Base-by-base conservation (phyloP, 2,113 vertebrate genomes). In the Bos indicus region DNA sequence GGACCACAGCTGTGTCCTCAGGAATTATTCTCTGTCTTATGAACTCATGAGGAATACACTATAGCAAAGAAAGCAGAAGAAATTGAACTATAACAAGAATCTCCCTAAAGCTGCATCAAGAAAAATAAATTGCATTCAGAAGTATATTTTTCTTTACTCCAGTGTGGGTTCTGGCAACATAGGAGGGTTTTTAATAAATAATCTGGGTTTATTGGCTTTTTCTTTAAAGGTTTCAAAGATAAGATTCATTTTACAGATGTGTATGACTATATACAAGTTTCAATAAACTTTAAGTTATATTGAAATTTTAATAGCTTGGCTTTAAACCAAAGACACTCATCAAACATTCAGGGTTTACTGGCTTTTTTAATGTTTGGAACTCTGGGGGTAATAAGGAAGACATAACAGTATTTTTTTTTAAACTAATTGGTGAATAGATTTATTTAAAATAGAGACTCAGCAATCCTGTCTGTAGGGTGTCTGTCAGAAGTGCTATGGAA, bases 281-380 rank as follows among this genome's bases (percentile, higher is more conserved):
- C 71, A 95, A 40, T 86, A 92, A 84, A 87, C 48, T 88, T 96
- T 43, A 71, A 48, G 48, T 88, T 71, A 43, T 82, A 95, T 43
- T 93, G n/a, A 93, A 97, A 96, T 40, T 77, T 96, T 82, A 97
- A 91, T 60, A 95, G 64, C 33, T 95, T 92, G 78, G 64, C 87
- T 94, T 56, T 33, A 95, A 96, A 81, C 19, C 59, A 86, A 83
- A 92, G 96, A 67, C n/a, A 52, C 2, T 90, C 59, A 82, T 90
- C 59, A 67, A 90, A 54, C 43, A 95, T 92, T 94, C 77, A 82
- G n/a, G 16, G 19, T 60, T 96, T 92, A 64, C 40, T 78, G 33
- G 59, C 30, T 80, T 71, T 96, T 96, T 85, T 94, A 46, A 40
- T 74, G 33, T 97, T 88, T 95, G 51, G 60, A 90, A 90, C 21